Base-by-base conservation (phyloP, 1,140 invertebrate species). In the Diabrotica undecimpunctata region DNA sequence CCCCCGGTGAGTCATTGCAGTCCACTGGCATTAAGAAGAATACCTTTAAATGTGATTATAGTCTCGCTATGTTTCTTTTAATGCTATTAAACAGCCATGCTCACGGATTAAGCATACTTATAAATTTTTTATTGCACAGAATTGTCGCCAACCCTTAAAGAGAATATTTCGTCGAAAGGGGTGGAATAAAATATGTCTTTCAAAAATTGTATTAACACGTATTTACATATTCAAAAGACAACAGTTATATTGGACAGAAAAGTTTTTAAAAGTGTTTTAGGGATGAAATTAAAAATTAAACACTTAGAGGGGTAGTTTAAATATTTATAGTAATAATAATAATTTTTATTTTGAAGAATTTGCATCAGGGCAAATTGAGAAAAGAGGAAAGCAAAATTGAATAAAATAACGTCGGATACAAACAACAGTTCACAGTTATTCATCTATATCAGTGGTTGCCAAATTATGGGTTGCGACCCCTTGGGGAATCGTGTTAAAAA, bases 211-310 rank as follows among this genome's bases (percentile, higher is more conserved):
- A 25, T 25, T 25, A 25, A 25, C 25, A 25, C 25, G 25, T 55
- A 55, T 8, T 55, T 14, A 55, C 12, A 55, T 55, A 36, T 12
- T 55, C 12, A 10, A 36, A 55, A 55, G 8, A 55, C 13, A 55
- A 25, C 25, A 25, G 25, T 25, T 2, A 25, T 25, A 25, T 25
- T 4, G 25, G 25, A 25, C 25, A 25, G 25, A 25, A 25, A 25
- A 25, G 25, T 25, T 25, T 25, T 25, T 25, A 25, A 25, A 25
- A 25, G 25, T 25, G 25, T 25, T 25, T 25, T 25, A 25, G 25
- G 25, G 25, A 25, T 25, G 25, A 4, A 25, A 25, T 25, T 25
- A 25, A 25, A 25, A 25, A 25, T 25, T 25, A 25, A 52, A 11
- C 50, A 25, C 25, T 25, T 25, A 25, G 1, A 25, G 25, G 25